Evolutionary conservation across 2,888 invertebrate genomes (phyloP), one percentile per base, ranked within the genome.

Genomic region (Andrena hattorfiana): DNA sequence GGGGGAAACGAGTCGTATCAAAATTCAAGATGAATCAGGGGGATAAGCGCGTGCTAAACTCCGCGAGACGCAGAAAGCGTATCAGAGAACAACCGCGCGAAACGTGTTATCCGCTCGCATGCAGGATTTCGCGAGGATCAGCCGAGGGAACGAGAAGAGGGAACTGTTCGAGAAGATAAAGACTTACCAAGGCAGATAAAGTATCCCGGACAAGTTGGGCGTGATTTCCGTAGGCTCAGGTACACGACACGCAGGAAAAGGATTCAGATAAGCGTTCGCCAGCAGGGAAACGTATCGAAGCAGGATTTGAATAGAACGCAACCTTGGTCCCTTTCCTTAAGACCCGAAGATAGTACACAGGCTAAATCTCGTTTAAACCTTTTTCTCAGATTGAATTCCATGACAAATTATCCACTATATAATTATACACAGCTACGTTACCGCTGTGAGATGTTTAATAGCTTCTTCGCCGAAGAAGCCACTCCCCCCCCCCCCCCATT

Each of bases 11-110:
- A 28, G 32, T 64, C 68, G 32, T 67, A 49, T 62, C 5, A 54
- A 64, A 56, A 76, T 69, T 30, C 42, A 6, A 69, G 72, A 77
- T 73, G 42, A 75, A 35, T 62, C 23, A 4, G 1, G 4, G 23
- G 0, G 69, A 81, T 72, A 73, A 68, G n/a, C 51, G 35, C 13
- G n/a, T 42, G 42, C 48, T 66, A 42, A 66, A 69, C 23, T 28
- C 16, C 4, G 4, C 67, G 48, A 51, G 5, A 35, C 63, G 82
- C 81, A 75, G 74, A 82, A 80, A 82, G 81, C 81, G 74, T 82
- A 42, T 67, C 70, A 48, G 23, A n/a, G 16, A n/a, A 59, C 30
- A 48, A 28, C 7, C 73, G 23, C 30, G 51, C 35, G 26, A 49
- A 64, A 30, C 42, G 23, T 20, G 49, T 23, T 30, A 62, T 69